Base-by-base conservation (phyloP, 2,797 vertebrate genomes). In the Siniperca scherzeri region DNA sequence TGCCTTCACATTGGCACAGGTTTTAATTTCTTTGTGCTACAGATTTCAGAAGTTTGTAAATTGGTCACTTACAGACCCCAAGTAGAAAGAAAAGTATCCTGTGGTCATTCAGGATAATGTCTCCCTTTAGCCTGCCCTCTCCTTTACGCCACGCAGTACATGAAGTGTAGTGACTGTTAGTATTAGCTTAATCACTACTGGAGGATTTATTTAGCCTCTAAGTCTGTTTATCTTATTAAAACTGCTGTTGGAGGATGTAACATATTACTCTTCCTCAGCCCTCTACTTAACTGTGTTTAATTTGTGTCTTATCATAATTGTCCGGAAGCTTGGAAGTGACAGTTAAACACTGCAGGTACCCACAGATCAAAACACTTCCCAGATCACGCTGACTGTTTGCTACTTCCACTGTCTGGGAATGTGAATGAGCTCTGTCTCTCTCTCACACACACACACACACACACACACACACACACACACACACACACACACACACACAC, bases 341-440 rank as follows among this genome's bases (percentile, higher is more conserved):
- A 89, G 85, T 92, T 88, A 94, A 71, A 88, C 80, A 81, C 69
- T 77, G 87, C 93, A 93, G 93, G 83, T 82, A 55, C 82, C 65
- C 40, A 19, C 72, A 66, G 74, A 83, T 69, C 83, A 68, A 62
- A 81, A 83, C 77, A 87, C 87, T 82, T 73, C 70, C 87, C 88
- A 90, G 83, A 91, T 90, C 87, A 64, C n/a, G 7, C 70, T 46
- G 77, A 83, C 56, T 79, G 85, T 83, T 88, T 82, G 83, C 87
- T 80, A 44, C 86, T 87, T 90, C 86, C 88, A 81, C 81, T 80
- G 93, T 93, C 92, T 94, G 93, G 90, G 90, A 95, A 94, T 95
- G 91, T 89, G 87, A 90, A 90, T 78, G 90, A 91, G 89, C 79
- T 14, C 72, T 56, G 73, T 77, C 80, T 67, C 76, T 22, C 67